phyloP scores from a whole-genome alignment of 2,113 vertebrate genomes.

The Dendropsophus ebraccatus region DNA sequence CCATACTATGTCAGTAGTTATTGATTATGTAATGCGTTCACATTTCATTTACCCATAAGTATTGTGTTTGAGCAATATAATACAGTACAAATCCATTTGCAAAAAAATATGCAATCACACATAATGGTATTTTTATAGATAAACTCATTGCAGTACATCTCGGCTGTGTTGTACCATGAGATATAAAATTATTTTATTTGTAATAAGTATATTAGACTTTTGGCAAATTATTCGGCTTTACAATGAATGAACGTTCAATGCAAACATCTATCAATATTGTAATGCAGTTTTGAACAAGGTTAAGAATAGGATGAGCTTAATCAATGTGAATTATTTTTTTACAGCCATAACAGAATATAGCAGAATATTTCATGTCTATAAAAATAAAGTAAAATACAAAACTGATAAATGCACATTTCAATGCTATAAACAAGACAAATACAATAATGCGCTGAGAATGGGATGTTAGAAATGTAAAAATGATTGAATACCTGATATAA shows the following conservation, averaged over 20 bases:
- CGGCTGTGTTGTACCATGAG: conserved; percentile 17
- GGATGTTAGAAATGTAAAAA: conserved; percentile 19
- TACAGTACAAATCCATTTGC: conserved; percentile 51
- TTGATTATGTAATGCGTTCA: conserved; percentile 55
- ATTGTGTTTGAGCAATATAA: conserved; percentile 53
- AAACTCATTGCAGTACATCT: conserved; percentile 45
- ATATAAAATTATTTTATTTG: conserved; percentile 51
- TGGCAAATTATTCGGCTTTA: conserved; percentile 46
- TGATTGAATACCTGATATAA: conserved; percentile 6
- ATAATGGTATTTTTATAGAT: conserved; percentile 56
- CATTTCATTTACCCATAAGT: conserved; percentile 57
- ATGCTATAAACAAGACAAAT: conserved; percentile 28
- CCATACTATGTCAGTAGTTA: conserved; percentile 43
- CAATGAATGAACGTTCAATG: conserved; percentile 29
- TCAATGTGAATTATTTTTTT: conserved; percentile 39
- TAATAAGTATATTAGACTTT: conserved; percentile 23
- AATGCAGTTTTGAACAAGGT: conserved; percentile 36
- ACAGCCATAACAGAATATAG: conserved; percentile 16
- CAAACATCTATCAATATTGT: conserved; percentile 44
- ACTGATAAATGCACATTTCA: conserved; percentile 24
- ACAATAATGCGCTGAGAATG: conserved; percentile 3
- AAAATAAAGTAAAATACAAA: conserved; percentile 50
- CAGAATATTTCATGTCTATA: conserved; percentile 10
- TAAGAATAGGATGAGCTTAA: conserved; percentile 42
- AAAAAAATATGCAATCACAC: conserved; percentile 53